Base-by-base conservation (phyloP, 1,140 invertebrate genomes). In the Pseudoatta argentina region DNA sequence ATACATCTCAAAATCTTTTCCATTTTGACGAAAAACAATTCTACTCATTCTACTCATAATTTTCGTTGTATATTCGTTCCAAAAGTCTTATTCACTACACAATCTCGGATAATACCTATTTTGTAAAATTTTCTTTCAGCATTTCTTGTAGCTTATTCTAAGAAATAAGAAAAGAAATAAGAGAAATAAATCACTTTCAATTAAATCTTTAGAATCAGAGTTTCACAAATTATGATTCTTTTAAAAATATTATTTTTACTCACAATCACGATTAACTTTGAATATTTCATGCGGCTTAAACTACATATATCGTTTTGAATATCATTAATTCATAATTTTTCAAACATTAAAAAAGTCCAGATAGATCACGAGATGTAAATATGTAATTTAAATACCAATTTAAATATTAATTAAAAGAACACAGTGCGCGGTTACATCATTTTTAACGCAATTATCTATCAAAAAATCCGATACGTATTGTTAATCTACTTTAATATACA, bases 301-400 rank as follows among this genome's bases (percentile, higher is more conserved):
- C 18, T 44, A 44, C 39, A 44, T 71, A 71, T 48, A 34, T 10
- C 27, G 5, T 34, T 57, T 55, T 27, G 24, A 57, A 57, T 55
- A 73, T 57, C 27, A 12, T 73, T 73, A 57, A n/a, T 18, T 73
- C 30, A 1, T 30, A 53, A 27, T 71, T 34, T 55, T 57, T 55
- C 18, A 34, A 8, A 16, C 7, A 57, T 73, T 21, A 3, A 48
- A 71, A 16, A 71, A 48, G n/a, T 34, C 0, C 67, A 24, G 10
- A 48, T 16, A 48, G 7, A 24, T 69, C 4, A 14, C 3, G n/a
- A 21, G 4, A 44, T 39, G 6, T 34, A 66, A 34, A 34, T 34
- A 4, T 64, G 12, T 18, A 34, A 67, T 44, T 44, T 24, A 16
- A 71, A 48, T 44, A 30, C 14, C 24, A 30, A 63, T 14, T 16